A percentile compares a stretch with the other conserved stretches of the same genome.
Conservation (phyloP, 2,888 invertebrate genomes). For the Chesias legatella region DNA sequence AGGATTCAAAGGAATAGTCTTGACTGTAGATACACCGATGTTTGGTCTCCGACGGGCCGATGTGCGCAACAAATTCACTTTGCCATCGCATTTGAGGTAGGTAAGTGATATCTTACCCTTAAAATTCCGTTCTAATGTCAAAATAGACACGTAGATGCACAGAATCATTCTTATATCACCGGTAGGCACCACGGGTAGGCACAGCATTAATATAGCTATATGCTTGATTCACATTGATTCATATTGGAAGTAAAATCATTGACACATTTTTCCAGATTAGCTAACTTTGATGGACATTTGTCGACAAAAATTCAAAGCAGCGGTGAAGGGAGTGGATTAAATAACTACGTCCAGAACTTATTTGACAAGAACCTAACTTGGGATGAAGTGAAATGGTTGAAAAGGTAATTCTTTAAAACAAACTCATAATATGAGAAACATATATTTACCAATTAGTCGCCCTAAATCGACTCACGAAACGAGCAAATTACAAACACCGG, state of each 20-base stretch:
- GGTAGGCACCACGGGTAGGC: no score
- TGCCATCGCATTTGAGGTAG: constrained; percentile 90
- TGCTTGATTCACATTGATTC: no score
- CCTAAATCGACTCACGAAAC: no score
- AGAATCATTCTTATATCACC: no score
- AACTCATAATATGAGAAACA: no score
- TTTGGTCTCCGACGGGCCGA: constrained; percentile 92
- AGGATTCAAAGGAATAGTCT: constrained; percentile 91
- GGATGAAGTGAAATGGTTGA: constrained; percentile 93
- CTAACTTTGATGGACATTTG: constrained; percentile 86
- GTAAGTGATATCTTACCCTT: constrained; percentile 3
- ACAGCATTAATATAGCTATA: no score
- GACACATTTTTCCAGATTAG: constrained; percentile 79
- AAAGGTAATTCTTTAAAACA: constrained; percentile 69
- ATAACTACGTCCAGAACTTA: constrained; percentile 86
- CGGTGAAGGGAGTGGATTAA: constrained; percentile 86
- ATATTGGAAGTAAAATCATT: no score
- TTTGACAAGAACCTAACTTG: constrained; percentile 92
- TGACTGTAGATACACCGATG: constrained; percentile 94
- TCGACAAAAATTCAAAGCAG: constrained; percentile 70
- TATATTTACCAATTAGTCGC: no score
- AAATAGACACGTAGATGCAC: no score
- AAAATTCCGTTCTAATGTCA: constrained; percentile 5
- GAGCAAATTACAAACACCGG: no score
- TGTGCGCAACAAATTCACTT: constrained; percentile 88